These are phyloP conservation scores for Centruroides sculpturatus DNA, from an alignment of 1,140 invertebrate species.

Conservation along the genomic window DNA sequence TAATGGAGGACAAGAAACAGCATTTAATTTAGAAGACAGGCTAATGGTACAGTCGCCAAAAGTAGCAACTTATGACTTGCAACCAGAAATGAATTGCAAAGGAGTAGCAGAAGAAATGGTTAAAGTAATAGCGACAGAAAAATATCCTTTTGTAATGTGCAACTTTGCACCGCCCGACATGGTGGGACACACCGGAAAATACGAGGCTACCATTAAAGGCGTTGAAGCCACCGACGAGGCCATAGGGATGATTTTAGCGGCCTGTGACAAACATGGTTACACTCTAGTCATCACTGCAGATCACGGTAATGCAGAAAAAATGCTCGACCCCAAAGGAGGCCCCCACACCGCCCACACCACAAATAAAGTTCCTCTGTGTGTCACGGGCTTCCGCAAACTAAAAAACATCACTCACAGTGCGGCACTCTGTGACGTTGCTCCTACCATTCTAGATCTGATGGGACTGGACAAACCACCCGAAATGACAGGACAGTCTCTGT, in stretches of 20 bases:
- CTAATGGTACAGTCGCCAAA: constrained; percentile 36
- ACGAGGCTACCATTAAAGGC: constrained; percentile 33
- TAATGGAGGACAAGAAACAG: constrained; percentile 33
- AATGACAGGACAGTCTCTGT: constrained; percentile 30
- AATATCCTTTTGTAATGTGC: constrained; percentile 36
- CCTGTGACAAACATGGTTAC: constrained; percentile 30
- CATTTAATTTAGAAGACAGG: constrained; percentile 31
- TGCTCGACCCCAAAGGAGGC: constrained; percentile 31
- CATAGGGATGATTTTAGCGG: constrained; percentile 26
- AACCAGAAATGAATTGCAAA: constrained; percentile 33
- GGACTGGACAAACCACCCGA: constrained; percentile 29
- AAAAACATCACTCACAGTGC: constrained; percentile 18
- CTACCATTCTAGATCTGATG: constrained; percentile 31
- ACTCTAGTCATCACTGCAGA: constrained; percentile 33
- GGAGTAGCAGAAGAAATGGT: constrained; percentile 33
- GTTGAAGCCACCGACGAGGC: constrained; percentile 30
- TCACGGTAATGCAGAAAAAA: constrained; percentile 36
- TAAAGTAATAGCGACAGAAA: constrained; percentile 26
- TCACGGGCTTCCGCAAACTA: constrained; percentile 21
- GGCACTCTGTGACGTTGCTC: constrained; percentile 35
- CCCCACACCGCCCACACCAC: constrained; percentile 35
- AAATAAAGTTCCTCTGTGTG: constrained; percentile 24
- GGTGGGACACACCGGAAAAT: constrained; percentile 36
- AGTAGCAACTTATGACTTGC: constrained; percentile 34
- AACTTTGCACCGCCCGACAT: constrained; percentile 38